These are phyloP conservation scores for Cnemophilus loriae DNA, from an alignment of 2,113 vertebrate species.

Conservation along the genomic window DNA sequence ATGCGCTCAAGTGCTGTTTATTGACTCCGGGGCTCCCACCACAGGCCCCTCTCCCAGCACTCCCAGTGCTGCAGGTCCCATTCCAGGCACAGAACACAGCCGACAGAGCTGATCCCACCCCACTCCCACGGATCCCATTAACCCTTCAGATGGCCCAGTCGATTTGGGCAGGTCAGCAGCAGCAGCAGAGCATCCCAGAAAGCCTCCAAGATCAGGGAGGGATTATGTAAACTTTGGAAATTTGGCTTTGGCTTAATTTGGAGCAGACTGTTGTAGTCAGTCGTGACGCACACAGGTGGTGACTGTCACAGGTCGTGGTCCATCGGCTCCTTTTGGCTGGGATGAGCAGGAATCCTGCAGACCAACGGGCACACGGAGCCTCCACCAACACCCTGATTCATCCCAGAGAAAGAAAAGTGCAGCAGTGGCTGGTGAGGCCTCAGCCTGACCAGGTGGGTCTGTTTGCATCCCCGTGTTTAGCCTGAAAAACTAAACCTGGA, in stretches of 20 bases:
- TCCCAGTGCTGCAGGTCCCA: neutral
- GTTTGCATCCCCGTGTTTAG: neutral
- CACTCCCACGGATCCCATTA: neutral
- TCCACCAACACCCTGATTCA: neutral
- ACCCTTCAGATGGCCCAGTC: neutral
- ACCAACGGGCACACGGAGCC: neutral
- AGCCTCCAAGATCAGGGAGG: neutral
- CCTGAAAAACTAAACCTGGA: neutral
- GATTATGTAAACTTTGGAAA: neutral
- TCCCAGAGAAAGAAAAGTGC: neutral
- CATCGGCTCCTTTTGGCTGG: neutral
- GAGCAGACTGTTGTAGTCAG: neutral
- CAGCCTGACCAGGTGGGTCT: neutral
- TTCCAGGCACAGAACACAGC: neutral
- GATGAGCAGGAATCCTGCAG: neutral
- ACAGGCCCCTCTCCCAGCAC: neutral
- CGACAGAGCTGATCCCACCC: neutral
- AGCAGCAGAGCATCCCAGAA: neutral
- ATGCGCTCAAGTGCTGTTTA: neutral
- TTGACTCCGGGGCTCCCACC: neutral
- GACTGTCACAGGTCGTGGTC: neutral
- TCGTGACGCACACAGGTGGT: rapidly evolving
- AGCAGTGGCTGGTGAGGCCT: neutral
- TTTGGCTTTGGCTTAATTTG: neutral
- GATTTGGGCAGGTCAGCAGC: neutral